Evolutionary conservation across 2,888 invertebrate species (phyloP).

Genomic region (Cerceris ruficornis): DNA sequence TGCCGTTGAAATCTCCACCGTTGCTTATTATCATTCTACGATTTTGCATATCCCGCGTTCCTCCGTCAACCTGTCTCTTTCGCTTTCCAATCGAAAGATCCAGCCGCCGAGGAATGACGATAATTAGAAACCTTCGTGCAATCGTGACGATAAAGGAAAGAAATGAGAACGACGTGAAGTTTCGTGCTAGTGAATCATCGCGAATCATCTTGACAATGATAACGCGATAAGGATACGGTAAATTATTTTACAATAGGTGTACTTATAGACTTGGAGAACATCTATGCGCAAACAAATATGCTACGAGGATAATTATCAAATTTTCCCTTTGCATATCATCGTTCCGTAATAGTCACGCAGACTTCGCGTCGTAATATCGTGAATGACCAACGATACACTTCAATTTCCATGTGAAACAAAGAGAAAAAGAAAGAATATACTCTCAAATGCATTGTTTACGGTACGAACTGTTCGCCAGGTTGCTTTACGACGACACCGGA

Average conservation of each 20-base stretch:
- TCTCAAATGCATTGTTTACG: slow-evolving; percentile 23
- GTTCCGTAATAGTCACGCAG: no score
- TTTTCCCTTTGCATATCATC: no score
- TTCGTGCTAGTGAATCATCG: slow-evolving; percentile 46
- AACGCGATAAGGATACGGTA: slow-evolving; percentile 34
- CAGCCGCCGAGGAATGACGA: no score
- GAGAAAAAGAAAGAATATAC: no score
- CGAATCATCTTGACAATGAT: slow-evolving; percentile 30
- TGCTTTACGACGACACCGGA: background rate
- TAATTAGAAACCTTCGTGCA: no score
- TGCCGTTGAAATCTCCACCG: slow-evolving; percentile 26
- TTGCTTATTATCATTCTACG: slow-evolving; percentile 5
- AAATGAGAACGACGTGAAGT: slow-evolving; percentile 5
- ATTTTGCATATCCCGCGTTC: background rate
- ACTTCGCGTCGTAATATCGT: background rate
- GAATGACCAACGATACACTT: background rate
- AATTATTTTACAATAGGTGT: slow-evolving; percentile 9
- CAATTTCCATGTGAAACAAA: no score
- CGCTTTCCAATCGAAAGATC: no score
- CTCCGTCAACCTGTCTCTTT: no score
- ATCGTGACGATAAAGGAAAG: background rate
- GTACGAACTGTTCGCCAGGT: slow-evolving; percentile 5
- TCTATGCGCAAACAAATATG: no score
- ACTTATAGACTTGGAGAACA: background rate
- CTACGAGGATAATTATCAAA: no score